These are phyloP conservation scores for Zonitis immaculata DNA, from an alignment of 2,888 invertebrate species.

Conservation along the genomic window DNA sequence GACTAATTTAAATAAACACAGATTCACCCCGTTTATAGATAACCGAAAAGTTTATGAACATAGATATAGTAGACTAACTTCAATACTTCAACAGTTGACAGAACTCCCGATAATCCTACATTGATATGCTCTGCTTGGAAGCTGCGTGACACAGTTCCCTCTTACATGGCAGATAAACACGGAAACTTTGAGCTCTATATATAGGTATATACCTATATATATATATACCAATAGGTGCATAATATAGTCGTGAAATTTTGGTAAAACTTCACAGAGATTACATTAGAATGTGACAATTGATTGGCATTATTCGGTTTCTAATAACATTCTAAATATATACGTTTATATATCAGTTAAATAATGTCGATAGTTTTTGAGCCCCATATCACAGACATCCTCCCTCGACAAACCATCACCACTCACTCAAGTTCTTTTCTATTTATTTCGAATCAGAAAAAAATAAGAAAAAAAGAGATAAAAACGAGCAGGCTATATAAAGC, in stretches of 20 bases:
- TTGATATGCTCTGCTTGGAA: slow-evolving; percentile 1
- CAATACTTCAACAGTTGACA: neutral
- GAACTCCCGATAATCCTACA: neutral
- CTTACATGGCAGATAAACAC: neutral
- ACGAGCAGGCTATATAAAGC: neutral
- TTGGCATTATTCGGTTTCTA: slow-evolving; percentile 12
- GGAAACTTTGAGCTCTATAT: neutral
- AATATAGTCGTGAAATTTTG: neutral
- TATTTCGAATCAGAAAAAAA: neutral
- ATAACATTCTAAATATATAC: slow-evolving; percentile 10
- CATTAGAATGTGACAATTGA: slow-evolving; percentile 13
- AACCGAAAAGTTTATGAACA: neutral
- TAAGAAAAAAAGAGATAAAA: no score
- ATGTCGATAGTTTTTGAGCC: neutral
- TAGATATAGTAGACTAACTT: neutral
- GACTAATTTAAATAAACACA: neutral
- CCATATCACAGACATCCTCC: neutral
- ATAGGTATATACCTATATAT: no score
- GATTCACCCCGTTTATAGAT: neutral
- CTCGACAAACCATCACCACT: neutral
- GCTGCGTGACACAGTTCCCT: slow-evolving; percentile 1
- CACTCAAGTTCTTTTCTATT: neutral
- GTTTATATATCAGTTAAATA: neutral
- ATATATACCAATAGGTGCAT: no score
- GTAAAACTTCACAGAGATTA: neutral